These are phyloP conservation scores for Drosophila tropicalis DNA, from an alignment of 1,140 invertebrate species.

Conservation along the genomic window DNA sequence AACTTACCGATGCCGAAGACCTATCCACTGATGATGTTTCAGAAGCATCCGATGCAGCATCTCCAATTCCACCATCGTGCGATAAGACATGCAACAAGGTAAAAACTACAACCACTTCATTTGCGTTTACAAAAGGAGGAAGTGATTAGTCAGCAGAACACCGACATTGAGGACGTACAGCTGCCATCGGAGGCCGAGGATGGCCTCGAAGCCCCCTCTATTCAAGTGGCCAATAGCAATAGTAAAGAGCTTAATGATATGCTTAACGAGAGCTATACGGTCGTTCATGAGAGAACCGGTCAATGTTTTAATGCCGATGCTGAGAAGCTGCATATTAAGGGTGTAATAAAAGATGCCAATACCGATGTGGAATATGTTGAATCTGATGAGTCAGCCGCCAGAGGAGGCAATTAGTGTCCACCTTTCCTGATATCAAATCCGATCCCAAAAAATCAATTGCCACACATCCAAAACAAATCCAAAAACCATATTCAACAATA, in stretches of 20 bases:
- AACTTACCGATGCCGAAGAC: slow-evolving; percentile 67
- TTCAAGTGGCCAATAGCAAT: slow-evolving; percentile 49
- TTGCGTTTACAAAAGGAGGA: slow-evolving; percentile 60
- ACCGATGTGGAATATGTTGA: slow-evolving; percentile 85
- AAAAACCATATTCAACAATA: slow-evolving; percentile 53
- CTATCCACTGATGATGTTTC: slow-evolving; percentile 69
- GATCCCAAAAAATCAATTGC: slow-evolving; percentile 23
- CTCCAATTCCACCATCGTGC: slow-evolving; percentile 13
- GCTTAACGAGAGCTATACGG: slow-evolving; percentile 83
- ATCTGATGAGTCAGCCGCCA: slow-evolving; percentile 73
- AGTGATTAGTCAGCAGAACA: slow-evolving; percentile 70
- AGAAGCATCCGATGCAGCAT: slow-evolving; percentile 42
- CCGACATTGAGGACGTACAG: slow-evolving; percentile 85
- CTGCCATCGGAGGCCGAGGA: slow-evolving; percentile 84
- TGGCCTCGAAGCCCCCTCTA: slow-evolving; percentile 43
- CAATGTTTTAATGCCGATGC: slow-evolving; percentile 83
- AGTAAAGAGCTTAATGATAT: slow-evolving; percentile 76
- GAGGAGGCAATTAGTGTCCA: slow-evolving; percentile 68
- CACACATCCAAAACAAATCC: slow-evolving; percentile 20
- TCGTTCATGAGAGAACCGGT: slow-evolving; percentile 82
- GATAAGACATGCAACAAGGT: slow-evolving; percentile 30
- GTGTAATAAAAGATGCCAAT: slow-evolving; percentile 72
- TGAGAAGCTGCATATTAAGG: slow-evolving; percentile 84
- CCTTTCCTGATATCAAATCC: slow-evolving; percentile 12
- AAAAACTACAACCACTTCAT: slow-evolving; percentile 55